These are phyloP conservation scores for Eupithecia insigniata DNA, from an alignment of 2,888 invertebrate species.

Conservation along the genomic window DNA sequence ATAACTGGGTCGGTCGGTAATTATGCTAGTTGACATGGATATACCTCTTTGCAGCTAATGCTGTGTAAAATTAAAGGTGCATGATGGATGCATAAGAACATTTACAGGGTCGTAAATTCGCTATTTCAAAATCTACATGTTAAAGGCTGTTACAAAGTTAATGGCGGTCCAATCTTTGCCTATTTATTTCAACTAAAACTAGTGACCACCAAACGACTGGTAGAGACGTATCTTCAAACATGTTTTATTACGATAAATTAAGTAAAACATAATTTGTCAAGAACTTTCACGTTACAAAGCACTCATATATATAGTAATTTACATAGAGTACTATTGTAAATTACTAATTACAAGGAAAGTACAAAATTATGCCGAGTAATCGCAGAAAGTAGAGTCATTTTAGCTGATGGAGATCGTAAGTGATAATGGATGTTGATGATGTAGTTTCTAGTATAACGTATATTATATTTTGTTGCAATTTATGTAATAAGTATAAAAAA, in stretches of 20 bases:
- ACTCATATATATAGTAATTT: conserved; percentile 6
- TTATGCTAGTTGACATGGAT: background rate
- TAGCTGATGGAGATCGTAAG: conserved; percentile 7
- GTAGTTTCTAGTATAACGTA: conserved; percentile 1
- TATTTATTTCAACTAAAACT: background rate
- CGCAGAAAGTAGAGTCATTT: conserved; percentile 13
- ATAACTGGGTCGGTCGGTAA: background rate
- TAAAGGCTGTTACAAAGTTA: too few species aligned
- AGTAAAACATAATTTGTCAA: background rate
- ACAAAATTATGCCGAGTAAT: conserved; percentile 11
- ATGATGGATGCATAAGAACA: too few species aligned
- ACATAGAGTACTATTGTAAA: conserved; percentile 5
- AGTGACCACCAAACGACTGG: background rate
- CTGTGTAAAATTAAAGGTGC: background rate
- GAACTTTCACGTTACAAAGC: background rate
- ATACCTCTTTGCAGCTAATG: background rate
- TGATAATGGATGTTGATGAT: background rate
- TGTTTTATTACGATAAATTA: background rate
- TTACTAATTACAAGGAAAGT: conserved; percentile 13
- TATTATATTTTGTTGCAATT: background rate
- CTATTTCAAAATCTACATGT: too few species aligned
- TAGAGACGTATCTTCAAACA: background rate
- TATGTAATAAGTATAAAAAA: background rate
- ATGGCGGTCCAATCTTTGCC: background rate
- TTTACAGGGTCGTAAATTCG: too few species aligned